These are phyloP conservation scores for Odontamblyopus rebecca DNA, from an alignment of 2,797 vertebrate genomes.

Conservation along the genomic window DNA sequence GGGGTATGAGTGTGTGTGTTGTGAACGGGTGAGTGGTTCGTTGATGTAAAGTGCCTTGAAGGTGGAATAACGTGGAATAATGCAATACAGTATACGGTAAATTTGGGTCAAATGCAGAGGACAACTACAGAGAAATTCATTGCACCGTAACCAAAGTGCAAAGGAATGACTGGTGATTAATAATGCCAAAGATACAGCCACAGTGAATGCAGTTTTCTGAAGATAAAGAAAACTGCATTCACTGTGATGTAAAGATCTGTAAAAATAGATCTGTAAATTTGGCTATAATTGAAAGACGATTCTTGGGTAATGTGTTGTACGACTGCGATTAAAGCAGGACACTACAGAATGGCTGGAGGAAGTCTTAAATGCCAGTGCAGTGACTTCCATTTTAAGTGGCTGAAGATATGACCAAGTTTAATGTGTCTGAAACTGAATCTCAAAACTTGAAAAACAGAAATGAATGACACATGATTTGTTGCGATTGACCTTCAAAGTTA, in stretches of 20 bases:
- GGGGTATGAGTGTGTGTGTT: too few species aligned
- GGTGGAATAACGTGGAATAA: too few species aligned
- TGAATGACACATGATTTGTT: not conserved
- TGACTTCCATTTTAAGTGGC: not conserved
- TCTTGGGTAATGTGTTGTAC: not conserved
- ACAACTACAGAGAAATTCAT: not conserved
- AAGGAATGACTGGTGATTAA: not conserved
- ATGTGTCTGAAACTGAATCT: not conserved
- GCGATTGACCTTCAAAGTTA: slow-evolving; percentile 7
- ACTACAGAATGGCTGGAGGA: not conserved
- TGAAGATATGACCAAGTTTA: not conserved
- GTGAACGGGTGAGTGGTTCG: too few species aligned
- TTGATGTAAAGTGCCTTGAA: too few species aligned
- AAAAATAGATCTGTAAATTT: not conserved
- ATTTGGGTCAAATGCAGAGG: not conserved
- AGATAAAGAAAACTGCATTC: too few species aligned
- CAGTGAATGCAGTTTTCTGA: too few species aligned
- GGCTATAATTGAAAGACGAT: not conserved
- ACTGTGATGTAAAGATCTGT: too few species aligned
- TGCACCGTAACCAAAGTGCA: not conserved
- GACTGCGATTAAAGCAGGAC: not conserved
- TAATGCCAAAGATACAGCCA: not conserved
- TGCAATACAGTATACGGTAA: too few species aligned
- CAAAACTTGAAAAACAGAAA: not conserved
- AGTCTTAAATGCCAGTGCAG: not conserved